Percentiles rank a stretch among this genome's conserved stretches.
Conservation (phyloP, 2,888 invertebrate species). For the Xanthia togata region DNA sequence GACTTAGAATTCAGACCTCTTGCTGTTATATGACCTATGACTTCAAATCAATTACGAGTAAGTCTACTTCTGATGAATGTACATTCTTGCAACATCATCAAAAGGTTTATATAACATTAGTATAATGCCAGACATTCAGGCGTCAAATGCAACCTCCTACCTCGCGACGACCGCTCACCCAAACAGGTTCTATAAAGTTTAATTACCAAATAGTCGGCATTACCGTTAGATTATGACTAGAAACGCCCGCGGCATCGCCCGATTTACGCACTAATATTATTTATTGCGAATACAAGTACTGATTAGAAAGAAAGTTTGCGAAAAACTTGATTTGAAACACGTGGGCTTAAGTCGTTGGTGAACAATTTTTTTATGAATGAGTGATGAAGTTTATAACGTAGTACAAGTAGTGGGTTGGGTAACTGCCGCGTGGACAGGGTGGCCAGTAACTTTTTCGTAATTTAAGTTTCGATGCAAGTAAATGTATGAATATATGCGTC, state of each 20-base stretch:
- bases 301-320: slow-evolving; percentile 65
- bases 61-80: neutral
- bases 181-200: slow-evolving; percentile 58
- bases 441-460: slow-evolving; percentile 20
- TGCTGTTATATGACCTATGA: slow-evolving; percentile 7
- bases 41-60: slow-evolving; percentile 12
- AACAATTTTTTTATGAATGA: slow-evolving; percentile 49
- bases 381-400: slow-evolving; percentile 18
- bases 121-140: slow-evolving; percentile 52
- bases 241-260: slow-evolving; percentile 40
- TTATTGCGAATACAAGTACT: slow-evolving; percentile 56
- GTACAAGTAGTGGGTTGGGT: slow-evolving; percentile 28
- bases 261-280: slow-evolving; percentile 45
- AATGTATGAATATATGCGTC: neutral
- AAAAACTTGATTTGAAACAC: slow-evolving; percentile 48
- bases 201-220: slow-evolving; percentile 52
- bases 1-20: slow-evolving; percentile 1
- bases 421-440: neutral
- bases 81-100: slow-evolving; percentile 1
- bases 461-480: slow-evolving; percentile 8
- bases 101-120: slow-evolving; percentile 43
- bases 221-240: slow-evolving; percentile 35
- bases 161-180: slow-evolving; percentile 9
- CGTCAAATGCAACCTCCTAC: slow-evolving; percentile 44
- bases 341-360: slow-evolving; percentile 31